phyloP scores from a whole-genome alignment of 64 coral and sea anemone genomes.

The Stylophora pistillata region DNA sequence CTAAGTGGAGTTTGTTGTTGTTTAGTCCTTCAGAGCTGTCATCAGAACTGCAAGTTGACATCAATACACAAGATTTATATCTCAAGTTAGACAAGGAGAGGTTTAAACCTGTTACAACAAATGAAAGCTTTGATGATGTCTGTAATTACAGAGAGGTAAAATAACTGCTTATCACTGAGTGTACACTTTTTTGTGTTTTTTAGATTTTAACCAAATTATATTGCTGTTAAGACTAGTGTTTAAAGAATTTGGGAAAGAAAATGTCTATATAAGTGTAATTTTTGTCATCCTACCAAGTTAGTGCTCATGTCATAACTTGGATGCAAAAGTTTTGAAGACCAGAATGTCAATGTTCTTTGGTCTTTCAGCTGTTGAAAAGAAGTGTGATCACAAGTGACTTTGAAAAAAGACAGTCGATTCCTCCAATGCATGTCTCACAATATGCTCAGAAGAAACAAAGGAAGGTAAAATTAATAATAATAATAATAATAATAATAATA shows the following conservation, averaged over 20 bases:
- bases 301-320: background rate
- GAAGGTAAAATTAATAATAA: conserved; percentile 70
- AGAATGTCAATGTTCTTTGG: background rate
- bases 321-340: background rate
- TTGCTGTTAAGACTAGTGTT: too few species aligned
- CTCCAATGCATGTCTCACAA: conserved; percentile 63
- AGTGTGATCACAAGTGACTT: conserved; percentile 91
- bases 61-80: conserved; percentile 53
- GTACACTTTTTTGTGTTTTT: too few species aligned
- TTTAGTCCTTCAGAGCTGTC: conserved; percentile 44
- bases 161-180: background rate
- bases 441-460: conserved; percentile 63
- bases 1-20: background rate
- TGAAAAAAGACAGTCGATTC: conserved; percentile 84
- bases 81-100: conserved; percentile 54
- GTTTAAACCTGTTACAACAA: conserved; percentile 31
- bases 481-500: too few species aligned
- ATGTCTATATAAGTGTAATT: too few species aligned
- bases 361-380: conserved; percentile 85
- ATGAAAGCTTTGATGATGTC: background rate
- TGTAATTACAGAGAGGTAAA: conserved; percentile 28
- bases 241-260: too few species aligned
- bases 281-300: background rate
- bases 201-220: background rate
- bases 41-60: conserved; percentile 58